Evolutionary conservation across 2,797 vertebrate species (phyloP).

Genomic region (Aythya fuligula): DNA sequence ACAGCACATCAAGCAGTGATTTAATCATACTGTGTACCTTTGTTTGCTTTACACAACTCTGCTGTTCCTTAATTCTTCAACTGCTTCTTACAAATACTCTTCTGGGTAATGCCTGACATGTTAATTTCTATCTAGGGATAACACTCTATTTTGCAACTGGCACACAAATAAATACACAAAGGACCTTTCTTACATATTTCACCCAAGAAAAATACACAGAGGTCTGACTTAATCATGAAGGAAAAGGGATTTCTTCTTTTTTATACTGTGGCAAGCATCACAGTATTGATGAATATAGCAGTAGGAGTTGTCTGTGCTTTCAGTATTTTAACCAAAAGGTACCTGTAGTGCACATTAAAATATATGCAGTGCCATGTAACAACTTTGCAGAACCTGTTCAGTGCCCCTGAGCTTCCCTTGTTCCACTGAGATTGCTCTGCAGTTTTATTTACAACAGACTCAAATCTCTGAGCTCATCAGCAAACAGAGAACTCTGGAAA

Average conservation of each 20-base stretch:
- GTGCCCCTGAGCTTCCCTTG: not conserved
- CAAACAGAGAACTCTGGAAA: not conserved
- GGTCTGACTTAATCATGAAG: not conserved
- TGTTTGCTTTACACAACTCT: slow-evolving; percentile 19
- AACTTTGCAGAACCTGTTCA: not conserved
- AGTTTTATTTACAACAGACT: not conserved
- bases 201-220: not conserved
- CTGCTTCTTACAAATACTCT: slow-evolving; percentile 22
- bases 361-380: not conserved
- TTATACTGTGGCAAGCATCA: not conserved
- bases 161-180: slow-evolving; percentile 13
- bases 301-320: not conserved
- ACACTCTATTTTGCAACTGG: slow-evolving; percentile 1
- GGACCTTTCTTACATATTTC: not conserved
- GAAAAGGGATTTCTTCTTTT: not conserved
- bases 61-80: slow-evolving; percentile 18
- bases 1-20: not conserved
- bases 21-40: not conserved
- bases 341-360: not conserved
- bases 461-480: not conserved
- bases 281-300: not conserved
- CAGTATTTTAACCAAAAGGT: not conserved
- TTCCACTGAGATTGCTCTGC: not conserved
- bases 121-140: slow-evolving; percentile 19
- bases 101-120: slow-evolving; percentile 14